Base-by-base conservation (phyloP, 1,140 invertebrate genomes). In the Calliphora vicina region DNA sequence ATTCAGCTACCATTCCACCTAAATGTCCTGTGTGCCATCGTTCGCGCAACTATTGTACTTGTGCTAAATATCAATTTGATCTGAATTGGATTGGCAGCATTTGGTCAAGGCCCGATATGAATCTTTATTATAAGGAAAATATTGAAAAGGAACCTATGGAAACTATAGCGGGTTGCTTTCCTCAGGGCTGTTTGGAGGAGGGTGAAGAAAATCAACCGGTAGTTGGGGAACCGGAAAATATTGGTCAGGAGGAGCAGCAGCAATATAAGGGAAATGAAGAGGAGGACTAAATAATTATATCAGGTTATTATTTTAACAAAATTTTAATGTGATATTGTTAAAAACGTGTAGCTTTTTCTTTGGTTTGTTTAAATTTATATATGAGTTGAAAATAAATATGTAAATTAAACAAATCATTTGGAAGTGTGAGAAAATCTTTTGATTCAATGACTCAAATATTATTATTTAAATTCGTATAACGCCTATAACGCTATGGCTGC, bases 21-120 rank as follows among this genome's bases (percentile, higher is more conserved):
- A 89, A 88, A 82, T 89, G 88, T 26, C 88, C 88, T 76, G 88
- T 88, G 27, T 89, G 88, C 82, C 88, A 89, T 85, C 89, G 89
- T 80, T 86, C 85, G 0, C 67, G 86, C 50, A 87, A 87, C n/a
- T 89, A 87, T 86, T 89, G 88, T 45, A 86, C 87, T 71, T 89
- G 88, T 81, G 26, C 85, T 72, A 89, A 88, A 72, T 86, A 89
- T 83, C 86, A 89, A 80, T 89, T 88, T 78, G 84, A 86, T 76
- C 76, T 89, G 42, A 83, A 89, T 25, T 89, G 88, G 88, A 87
- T 89, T 29, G 85, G 84, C 82, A 89, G 88, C 26, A 89, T 89
- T 17, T 89, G 88, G 88, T 85, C 86, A 26, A 87, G 88, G 12
- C 88, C 88, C 10, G 88, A 89, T 80, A 88, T 89, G 82, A 86